Base-by-base conservation (phyloP, 1,140 invertebrate species). In the Saccostrea cuccullata region DNA sequence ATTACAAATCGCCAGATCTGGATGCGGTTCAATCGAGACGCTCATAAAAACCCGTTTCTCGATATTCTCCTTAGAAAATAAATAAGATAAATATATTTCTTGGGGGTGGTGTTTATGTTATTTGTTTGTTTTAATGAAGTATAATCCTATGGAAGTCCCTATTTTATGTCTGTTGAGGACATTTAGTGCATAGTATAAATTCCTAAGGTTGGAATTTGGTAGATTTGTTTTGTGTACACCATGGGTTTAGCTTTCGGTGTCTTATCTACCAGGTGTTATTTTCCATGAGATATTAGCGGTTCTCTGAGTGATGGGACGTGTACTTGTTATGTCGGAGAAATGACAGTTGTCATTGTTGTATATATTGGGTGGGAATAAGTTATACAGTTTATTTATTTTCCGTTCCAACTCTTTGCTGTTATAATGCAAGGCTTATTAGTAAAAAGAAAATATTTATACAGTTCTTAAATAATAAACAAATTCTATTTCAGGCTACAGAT, bases 41-140 rank as follows among this genome's bases (percentile, higher is more conserved):
- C 9, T 58, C 12, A 58, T 58, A 15, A 58, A 58, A 17, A n/a
- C 56, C 56, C 17, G 9, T 58, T 17, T 58, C 56, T 23, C 67
- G 67, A 73, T 73, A 73, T 73, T 73, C n/a, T 23, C 67, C 26
- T 23, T 73, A 73, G n/a, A 73, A n/a, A 64, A 64, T 60, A 60
- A 60, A n/a, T n/a, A n/a, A n/a, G n/a, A 47, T 47, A 47, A 47
- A 47, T 58, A 15, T 58, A n/a, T n/a, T n/a, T n/a, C n/a, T n/a
- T n/a, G n/a, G n/a, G n/a, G n/a, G n/a, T n/a, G n/a, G n/a, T n/a
- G n/a, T n/a, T n/a, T n/a, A n/a, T n/a, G n/a, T n/a, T n/a, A n/a
- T n/a, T n/a, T n/a, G n/a, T n/a, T n/a, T n/a, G n/a, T n/a, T n/a
- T n/a, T n/a, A n/a, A n/a, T n/a, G n/a, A n/a, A n/a, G n/a, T n/a